phyloP scores from a whole-genome alignment of 2,888 invertebrate genomes.

The Branchipolynoe longqiensis region DNA sequence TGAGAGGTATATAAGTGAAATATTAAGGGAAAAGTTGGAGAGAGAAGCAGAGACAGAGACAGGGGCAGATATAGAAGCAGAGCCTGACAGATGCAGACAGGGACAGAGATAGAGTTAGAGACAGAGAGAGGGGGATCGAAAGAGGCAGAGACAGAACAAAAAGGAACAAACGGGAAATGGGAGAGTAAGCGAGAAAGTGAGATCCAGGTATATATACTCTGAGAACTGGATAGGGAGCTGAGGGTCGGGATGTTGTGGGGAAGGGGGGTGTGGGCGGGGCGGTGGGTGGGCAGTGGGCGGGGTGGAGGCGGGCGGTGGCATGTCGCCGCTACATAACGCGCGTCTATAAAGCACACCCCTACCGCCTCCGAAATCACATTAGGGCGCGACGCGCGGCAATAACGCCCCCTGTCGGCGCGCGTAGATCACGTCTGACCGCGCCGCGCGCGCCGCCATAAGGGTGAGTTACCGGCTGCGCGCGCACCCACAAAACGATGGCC shows the following conservation, averaged over 20 bases:
- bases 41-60: too few relatives aligned
- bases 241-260: not conserved
- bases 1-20: too few relatives aligned
- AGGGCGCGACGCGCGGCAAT: not conserved
- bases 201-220: too few relatives aligned
- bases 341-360: conserved; percentile 43
- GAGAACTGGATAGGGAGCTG: not conserved
- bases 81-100: too few relatives aligned
- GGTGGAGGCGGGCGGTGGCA: not conserved
- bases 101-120: too few relatives aligned
- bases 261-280: not conserved
- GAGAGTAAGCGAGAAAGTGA: too few relatives aligned
- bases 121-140: too few relatives aligned
- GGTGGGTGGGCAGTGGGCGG: not conserved
- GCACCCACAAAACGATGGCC: conserved; percentile 42
- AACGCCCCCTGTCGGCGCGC: not conserved
- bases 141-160: too few relatives aligned
- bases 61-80: too few relatives aligned
- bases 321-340: conserved; percentile 25
- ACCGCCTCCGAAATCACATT: conserved; percentile 24
- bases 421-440: not conserved
- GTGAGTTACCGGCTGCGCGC: conserved; percentile 18
- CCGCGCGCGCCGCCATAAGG: conserved; percentile 5
- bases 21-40: too few relatives aligned
- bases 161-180: too few relatives aligned